Base-by-base conservation (phyloP, 2,113 vertebrate genomes). In the Alouatta palliata region DNA sequence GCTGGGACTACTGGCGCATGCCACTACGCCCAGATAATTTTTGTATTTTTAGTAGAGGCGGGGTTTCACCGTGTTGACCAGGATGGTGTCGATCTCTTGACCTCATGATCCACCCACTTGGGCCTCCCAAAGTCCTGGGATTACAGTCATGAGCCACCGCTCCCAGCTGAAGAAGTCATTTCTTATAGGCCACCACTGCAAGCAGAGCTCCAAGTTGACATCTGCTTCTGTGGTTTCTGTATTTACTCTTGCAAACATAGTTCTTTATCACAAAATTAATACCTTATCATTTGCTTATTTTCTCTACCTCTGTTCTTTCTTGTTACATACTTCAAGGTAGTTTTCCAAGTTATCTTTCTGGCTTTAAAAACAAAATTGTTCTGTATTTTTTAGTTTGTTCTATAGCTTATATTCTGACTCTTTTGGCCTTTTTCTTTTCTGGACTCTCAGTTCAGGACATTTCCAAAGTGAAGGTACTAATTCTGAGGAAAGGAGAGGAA, bases 331-430 rank as follows among this genome's bases (percentile, higher is more conserved):
- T 83, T 96, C 16, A 93, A 54, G 3, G 37, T 70, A 21, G n/a
- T 83, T 96, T 82, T 73, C 52, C 19, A 49, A 19, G 81, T 93
- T 96, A 70, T 61, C 58, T 68, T 81, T 83, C 37, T 90, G 64
- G 25, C 68, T 92, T 92, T 66, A 9, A 71, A 25, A 8, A 75
- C 47, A 52, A 95, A 94, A 49, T 17, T 71, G 35, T 64, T 91
- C 8, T 54, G 0, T 90, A 13, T 92, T 93, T 81, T 93, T 95
- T 40, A 79, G 73, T 32, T 58, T 94, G 40, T 79, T 84, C 12
- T 83, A 9, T 49, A 23, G 2, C 20, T 76, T 79, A 6, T 94
- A 92, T 68, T 68, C 66, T 70, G 35, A 82, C 32, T 79, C 10
- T 83, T 47, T 47, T 40, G 7, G 3, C 8, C 17, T 96, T 94